A percentile compares a stretch with the other conserved stretches of the same genome.
phyloP scores from a whole-genome alignment of 2,797 vertebrate species.

The Dendrocincla fuliginosa region DNA sequence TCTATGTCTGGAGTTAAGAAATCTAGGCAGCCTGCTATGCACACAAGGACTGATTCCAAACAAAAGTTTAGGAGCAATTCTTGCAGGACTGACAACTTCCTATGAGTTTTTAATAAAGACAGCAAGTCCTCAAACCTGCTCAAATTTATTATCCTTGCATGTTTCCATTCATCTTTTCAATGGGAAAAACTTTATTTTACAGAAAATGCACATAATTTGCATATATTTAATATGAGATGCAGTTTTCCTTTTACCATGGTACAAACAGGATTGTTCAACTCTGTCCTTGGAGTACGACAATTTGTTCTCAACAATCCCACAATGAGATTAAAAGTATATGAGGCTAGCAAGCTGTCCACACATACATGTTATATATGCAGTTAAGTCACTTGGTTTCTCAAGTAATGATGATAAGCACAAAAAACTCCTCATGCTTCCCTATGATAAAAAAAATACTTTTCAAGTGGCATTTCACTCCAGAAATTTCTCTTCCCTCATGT shows the following conservation, averaged over 20 bases:
- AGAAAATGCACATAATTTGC: background rate
- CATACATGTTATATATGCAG: background rate
- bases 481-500: background rate
- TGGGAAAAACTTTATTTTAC: background rate
- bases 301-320: background rate
- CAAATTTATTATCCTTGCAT: background rate
- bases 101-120: background rate
- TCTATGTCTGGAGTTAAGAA: background rate
- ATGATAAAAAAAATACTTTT: slow-evolving; percentile 11
- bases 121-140: background rate
- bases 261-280: background rate
- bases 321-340: background rate
- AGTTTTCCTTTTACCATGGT: background rate
- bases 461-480: background rate
- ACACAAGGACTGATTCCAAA: background rate
- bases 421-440: slow-evolving; percentile 4
- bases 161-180: background rate
- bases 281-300: background rate
- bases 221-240: background rate
- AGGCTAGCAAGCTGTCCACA: background rate
- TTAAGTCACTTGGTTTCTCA: background rate
- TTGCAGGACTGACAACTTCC: slow-evolving; percentile 9
- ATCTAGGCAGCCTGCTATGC: background rate
- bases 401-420: background rate
- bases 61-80: background rate